Conservation (phyloP, 2,113 vertebrate species). For the Misgurnus mizolepis region DNA sequence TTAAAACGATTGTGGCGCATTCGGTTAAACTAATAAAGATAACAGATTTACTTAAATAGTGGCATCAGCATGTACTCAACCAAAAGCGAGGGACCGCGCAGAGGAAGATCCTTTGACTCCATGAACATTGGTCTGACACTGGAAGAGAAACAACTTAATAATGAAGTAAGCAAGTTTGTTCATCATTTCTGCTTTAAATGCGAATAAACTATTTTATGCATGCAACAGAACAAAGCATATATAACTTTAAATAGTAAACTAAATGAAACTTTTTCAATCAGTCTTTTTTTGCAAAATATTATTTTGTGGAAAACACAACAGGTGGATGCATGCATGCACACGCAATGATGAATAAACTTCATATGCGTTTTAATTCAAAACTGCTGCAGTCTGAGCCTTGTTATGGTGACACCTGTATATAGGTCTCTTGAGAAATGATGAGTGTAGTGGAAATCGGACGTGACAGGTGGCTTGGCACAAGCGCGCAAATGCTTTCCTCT, state of each 20-base stretch:
- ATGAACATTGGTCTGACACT: slow-evolving; percentile 71
- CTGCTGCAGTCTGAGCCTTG: not conserved
- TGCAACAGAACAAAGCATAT: not conserved
- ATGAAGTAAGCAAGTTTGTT: slow-evolving; percentile 74
- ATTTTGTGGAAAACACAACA: too few relatives aligned
- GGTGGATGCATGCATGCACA: too few relatives aligned
- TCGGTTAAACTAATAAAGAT: slow-evolving; percentile 36
- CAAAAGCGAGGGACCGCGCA: slow-evolving; percentile 75
- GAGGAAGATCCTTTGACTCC: slow-evolving; percentile 81
- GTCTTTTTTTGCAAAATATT: too few relatives aligned
- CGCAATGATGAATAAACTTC: too few relatives aligned
- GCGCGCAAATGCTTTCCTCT: not conserved
- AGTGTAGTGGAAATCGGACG: not conserved
- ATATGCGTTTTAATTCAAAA: not conserved
- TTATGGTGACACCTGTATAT: not conserved
- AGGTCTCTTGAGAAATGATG: not conserved
- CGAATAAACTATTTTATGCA: not conserved
- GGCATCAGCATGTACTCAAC: slow-evolving; percentile 74
- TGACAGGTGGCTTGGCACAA: not conserved
- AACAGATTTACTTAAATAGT: slow-evolving; percentile 32
- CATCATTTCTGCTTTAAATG: not conserved
- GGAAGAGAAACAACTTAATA: slow-evolving; percentile 80
- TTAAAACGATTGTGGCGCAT: slow-evolving; percentile 15
- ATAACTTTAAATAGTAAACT: too few relatives aligned
- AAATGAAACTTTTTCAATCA: too few relatives aligned